phyloP scores from a whole-genome alignment of 2,113 vertebrate species.

The Pleuronectes platessa region DNA sequence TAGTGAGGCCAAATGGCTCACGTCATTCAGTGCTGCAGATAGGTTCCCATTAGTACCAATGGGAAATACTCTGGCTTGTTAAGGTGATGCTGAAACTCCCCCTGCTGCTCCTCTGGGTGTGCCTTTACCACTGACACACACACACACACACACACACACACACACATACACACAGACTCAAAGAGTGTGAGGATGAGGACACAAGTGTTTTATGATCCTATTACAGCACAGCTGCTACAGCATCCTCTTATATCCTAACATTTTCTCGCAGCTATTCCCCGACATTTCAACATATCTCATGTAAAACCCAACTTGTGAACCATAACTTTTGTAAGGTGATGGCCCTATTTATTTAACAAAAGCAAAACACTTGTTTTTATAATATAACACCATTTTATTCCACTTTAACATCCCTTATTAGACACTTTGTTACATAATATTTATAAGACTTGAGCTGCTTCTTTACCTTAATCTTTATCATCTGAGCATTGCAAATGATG shows the following conservation, averaged over 20 bases:
- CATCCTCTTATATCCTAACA: constrained; percentile 8
- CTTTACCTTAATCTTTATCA: background rate
- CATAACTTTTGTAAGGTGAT: too few species aligned
- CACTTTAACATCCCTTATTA: too few species aligned
- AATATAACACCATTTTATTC: background rate
- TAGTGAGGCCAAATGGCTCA: constrained; percentile 32
- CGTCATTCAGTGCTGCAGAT: constrained; percentile 12
- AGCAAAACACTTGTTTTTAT: too few species aligned
- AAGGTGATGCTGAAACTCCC: constrained; percentile 10
- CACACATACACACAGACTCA: constrained; percentile 10
- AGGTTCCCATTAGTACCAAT: constrained; percentile 24
- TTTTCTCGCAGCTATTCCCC: constrained; percentile 3
- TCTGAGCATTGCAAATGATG: background rate
- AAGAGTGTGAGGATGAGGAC: constrained; percentile 9
- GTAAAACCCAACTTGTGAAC: background rate
- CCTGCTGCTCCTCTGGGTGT: constrained; percentile 21
- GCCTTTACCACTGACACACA: background rate
- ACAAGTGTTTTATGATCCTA: constrained; percentile 24
- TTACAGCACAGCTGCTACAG: constrained; percentile 20
- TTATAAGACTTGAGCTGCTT: background rate
- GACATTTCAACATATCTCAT: background rate
- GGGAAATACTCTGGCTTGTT: constrained; percentile 25
- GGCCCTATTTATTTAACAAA: too few species aligned
- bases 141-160: constrained; percentile 18
- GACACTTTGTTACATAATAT: background rate